Percentiles rank a stretch among this genome's conserved stretches.
Conservation (phyloP, 2,113 vertebrate species). For the Mobula hypostoma region DNA sequence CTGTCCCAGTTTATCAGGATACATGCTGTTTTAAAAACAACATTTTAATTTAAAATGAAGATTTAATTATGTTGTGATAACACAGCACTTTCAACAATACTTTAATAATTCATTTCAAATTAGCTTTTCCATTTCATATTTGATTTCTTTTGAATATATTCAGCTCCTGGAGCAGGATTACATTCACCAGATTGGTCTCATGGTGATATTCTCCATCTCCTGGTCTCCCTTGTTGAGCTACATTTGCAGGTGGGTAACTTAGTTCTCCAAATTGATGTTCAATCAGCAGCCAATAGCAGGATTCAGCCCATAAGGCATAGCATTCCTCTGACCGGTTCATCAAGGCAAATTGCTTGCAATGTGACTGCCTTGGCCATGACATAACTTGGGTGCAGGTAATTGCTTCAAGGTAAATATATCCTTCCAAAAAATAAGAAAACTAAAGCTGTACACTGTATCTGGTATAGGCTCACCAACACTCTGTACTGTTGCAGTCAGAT, state of each 20-base stretch:
- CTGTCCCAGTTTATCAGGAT: background rate
- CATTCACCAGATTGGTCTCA: background rate
- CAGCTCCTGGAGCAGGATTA: background rate
- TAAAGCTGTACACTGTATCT: too few relatives aligned
- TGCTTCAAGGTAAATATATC: background rate
- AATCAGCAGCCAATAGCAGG: background rate
- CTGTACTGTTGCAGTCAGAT: too few relatives aligned
- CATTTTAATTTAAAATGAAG: background rate
- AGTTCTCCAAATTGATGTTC: background rate
- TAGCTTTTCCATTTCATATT: conserved; percentile 1
- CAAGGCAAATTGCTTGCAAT: background rate
- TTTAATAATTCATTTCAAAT: conserved; percentile 13
- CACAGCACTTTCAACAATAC: background rate
- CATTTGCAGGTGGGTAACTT: background rate
- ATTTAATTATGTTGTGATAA: background rate
- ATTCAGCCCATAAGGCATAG: background rate
- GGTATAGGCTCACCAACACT: too few relatives aligned
- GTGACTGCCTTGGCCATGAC: background rate
- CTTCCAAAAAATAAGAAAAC: too few relatives aligned
- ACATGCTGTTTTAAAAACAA: background rate
- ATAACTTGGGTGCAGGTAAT: background rate
- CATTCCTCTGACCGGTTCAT: background rate
- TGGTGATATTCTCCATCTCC: background rate
- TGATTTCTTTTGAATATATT: conserved; percentile 27
- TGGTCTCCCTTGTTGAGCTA: background rate